phyloP scores from a whole-genome alignment of 2,797 vertebrate genomes.

The Nyctalus aviator region DNA sequence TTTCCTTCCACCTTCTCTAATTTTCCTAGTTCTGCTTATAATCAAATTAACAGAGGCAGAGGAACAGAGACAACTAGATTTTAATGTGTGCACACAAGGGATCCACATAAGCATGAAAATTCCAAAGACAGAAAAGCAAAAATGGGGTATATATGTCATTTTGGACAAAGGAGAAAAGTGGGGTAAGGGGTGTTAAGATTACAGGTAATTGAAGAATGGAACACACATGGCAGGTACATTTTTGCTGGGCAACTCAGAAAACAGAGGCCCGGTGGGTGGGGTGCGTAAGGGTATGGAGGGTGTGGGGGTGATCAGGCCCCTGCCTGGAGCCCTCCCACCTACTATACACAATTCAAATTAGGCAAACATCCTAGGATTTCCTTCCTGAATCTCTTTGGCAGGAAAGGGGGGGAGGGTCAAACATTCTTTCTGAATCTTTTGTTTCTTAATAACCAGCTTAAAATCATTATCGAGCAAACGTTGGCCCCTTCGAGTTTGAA shows the following conservation, averaged over 20 bases:
- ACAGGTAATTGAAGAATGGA: not conserved
- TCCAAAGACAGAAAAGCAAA: not conserved
- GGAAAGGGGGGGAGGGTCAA: not conserved
- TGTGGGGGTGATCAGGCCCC: not conserved
- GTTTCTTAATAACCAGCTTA: slow-evolving; percentile 10
- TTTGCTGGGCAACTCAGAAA: not conserved
- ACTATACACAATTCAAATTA: not conserved
- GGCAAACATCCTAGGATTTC: not conserved
- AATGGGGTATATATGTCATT: not conserved
- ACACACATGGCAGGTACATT: not conserved
- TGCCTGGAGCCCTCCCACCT: not conserved
- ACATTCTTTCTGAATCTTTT: not conserved
- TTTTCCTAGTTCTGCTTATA: not conserved
- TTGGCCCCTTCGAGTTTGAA: not conserved
- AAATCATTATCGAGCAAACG: not conserved
- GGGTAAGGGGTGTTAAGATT: not conserved
- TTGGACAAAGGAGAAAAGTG: not conserved
- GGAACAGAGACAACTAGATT: not conserved
- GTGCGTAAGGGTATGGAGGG: not conserved
- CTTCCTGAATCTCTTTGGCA: slow-evolving; percentile 1
- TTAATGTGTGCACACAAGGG: not conserved
- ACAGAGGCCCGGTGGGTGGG: too few species aligned
- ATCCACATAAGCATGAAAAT: not conserved
- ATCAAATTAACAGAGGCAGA: not conserved
- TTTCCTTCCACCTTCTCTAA: not conserved